phyloP scores from a whole-genome alignment of 2,113 vertebrate genomes.

The Corynorhinus townsendii region DNA sequence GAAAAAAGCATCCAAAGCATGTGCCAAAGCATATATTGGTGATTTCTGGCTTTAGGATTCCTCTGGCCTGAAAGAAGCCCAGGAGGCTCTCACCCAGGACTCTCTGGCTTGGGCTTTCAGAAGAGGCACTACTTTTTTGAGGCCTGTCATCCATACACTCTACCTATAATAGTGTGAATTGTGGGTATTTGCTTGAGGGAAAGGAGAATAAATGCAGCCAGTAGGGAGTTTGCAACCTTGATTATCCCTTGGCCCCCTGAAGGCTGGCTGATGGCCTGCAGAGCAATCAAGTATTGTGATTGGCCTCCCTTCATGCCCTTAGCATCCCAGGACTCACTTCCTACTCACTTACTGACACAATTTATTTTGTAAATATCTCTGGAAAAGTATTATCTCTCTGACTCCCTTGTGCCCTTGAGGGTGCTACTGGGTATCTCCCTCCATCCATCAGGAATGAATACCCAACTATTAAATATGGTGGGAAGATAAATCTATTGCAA shows the following conservation, averaged over 20 bases:
- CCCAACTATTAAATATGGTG: not conserved
- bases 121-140: not conserved
- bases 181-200: too few species aligned
- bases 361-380: not conserved
- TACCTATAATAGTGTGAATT: not conserved
- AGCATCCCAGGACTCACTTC: not conserved
- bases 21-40: not conserved
- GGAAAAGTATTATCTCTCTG: not conserved
- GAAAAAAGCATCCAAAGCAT: not conserved
- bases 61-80: not conserved
- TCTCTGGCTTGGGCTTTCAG: not conserved
- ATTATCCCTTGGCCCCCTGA: not conserved
- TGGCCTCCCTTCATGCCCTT: not conserved
- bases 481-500: slow-evolving; percentile 14
- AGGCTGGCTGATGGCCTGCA: not conserved
- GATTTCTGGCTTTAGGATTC: not conserved
- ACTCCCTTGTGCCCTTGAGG: not conserved
- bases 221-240: not conserved
- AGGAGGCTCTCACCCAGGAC: not conserved
- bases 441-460: not conserved
- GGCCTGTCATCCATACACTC: too few species aligned
- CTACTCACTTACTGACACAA: not conserved
- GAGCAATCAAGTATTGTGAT: not conserved
- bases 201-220: not conserved
- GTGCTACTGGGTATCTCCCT: not conserved